Evolutionary conservation across 2,797 vertebrate genomes (phyloP).

Genomic region (Sylvia borin): DNA sequence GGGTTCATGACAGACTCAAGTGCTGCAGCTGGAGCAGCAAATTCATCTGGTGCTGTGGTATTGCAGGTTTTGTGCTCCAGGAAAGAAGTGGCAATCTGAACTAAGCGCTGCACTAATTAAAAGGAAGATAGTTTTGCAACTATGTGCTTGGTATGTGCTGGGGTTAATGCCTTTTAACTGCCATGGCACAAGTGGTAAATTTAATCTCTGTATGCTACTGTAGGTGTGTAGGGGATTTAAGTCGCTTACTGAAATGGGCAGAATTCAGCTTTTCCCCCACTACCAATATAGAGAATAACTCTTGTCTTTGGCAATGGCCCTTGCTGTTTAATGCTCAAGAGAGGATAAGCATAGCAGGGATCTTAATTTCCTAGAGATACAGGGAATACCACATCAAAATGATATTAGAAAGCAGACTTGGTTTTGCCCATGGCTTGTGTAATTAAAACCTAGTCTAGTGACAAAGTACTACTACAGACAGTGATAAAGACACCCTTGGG

Average conservation of each 20-base stretch:
- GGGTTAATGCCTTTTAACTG: conserved; percentile 3
- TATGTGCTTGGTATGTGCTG: neutral
- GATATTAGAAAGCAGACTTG: conserved; percentile 26
- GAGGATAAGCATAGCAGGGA: neutral
- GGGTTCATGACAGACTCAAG: conserved; percentile 68
- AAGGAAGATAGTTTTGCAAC: conserved; percentile 26
- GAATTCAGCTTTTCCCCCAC: neutral
- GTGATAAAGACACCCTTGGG: conserved; percentile 23
- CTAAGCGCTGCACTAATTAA: conserved; percentile 57
- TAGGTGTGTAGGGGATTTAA: neutral
- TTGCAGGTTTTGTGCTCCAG: conserved; percentile 43
- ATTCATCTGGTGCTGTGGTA: conserved; percentile 35
- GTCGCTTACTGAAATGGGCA: neutral
- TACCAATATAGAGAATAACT: neutral
- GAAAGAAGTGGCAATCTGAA: conserved; percentile 16
- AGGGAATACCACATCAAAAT: conserved; percentile 31
- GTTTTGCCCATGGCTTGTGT: conserved; percentile 42
- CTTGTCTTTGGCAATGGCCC: neutral
- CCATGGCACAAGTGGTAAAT: neutral
- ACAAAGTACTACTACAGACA: neutral
- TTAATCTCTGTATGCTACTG: neutral
- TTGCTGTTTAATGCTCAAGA: neutral
- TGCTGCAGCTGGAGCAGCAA: conserved; percentile 46
- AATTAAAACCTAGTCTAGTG: conserved; percentile 55
- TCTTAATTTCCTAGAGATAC: conserved; percentile 23